These are phyloP conservation scores for Ypsolopha scabrella DNA, from an alignment of 2,888 invertebrate genomes.

Conservation along the genomic window DNA sequence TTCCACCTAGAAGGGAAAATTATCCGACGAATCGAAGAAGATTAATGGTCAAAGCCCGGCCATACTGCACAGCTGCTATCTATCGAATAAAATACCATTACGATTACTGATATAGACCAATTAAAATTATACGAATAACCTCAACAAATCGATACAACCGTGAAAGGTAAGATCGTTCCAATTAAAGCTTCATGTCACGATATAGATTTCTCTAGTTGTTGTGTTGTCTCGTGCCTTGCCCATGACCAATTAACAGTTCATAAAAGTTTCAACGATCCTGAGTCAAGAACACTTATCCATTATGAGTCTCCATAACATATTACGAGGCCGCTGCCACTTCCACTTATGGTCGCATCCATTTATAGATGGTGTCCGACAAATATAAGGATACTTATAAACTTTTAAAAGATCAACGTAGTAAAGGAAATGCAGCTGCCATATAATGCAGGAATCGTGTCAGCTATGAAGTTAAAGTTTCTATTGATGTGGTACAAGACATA, in stretches of 20 bases:
- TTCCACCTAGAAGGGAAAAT: slow-evolving; percentile 24
- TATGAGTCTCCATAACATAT: neutral
- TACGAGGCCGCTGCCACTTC: neutral
- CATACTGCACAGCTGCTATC: neutral
- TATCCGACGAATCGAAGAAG: slow-evolving; percentile 40
- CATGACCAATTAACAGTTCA: slow-evolving; percentile 4
- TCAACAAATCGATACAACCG: neutral
- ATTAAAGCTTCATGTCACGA: neutral
- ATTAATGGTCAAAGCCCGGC: slow-evolving; percentile 22
- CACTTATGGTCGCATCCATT: slow-evolving; percentile 1
- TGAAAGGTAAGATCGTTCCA: neutral
- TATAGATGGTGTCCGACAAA: neutral
- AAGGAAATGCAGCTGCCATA: neutral
- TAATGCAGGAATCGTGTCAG: neutral
- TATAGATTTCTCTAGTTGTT: neutral
- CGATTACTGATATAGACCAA: neutral
- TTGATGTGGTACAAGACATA: neutral
- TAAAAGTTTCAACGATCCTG: slow-evolving; percentile 1
- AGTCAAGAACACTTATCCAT: neutral
- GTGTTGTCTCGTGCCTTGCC: neutral
- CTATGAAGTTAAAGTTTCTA: neutral
- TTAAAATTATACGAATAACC: neutral
- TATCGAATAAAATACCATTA: neutral
- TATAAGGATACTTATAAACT: neutral
- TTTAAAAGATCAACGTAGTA: neutral